These are phyloP conservation scores for Rhysida immarginata DNA, from an alignment of 1,140 invertebrate species.

Conservation along the genomic window DNA sequence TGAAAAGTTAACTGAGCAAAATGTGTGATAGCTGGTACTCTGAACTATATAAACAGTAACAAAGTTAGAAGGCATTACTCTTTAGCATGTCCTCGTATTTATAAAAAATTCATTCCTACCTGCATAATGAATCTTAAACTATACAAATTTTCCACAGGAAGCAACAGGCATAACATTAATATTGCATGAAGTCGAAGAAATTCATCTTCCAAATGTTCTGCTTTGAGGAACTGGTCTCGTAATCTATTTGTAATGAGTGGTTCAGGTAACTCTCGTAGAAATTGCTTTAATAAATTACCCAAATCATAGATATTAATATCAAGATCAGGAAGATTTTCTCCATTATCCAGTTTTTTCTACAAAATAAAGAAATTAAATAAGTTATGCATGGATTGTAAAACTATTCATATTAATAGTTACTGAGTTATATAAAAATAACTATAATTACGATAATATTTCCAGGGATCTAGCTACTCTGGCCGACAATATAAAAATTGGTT, in stretches of 20 bases:
- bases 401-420: no score
- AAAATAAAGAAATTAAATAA: slow-evolving; percentile 20
- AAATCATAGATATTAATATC: slow-evolving; percentile 60
- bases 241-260: slow-evolving; percentile 51
- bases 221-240: slow-evolving; percentile 59
- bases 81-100: no score
- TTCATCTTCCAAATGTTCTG: slow-evolving; percentile 25
- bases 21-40: no score
- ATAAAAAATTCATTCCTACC: no score
- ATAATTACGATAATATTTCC: no score
- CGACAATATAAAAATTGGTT: no score
- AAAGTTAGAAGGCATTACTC: no score
- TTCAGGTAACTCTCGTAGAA: slow-evolving; percentile 62
- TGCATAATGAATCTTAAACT: slow-evolving; percentile 51
- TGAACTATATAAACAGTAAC: no score
- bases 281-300: slow-evolving; percentile 63
- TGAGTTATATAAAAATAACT: no score
- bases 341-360: slow-evolving; percentile 45
- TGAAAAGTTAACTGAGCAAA: no score
- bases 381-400: no score
- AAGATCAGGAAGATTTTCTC: slow-evolving; percentile 41
- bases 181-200: slow-evolving; percentile 34
- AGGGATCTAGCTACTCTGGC: no score
- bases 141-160: slow-evolving; percentile 45
- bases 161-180: slow-evolving; percentile 43